These are phyloP conservation scores for Philereme transversata DNA, from an alignment of 2,888 invertebrate genomes.

Conservation along the genomic window DNA sequence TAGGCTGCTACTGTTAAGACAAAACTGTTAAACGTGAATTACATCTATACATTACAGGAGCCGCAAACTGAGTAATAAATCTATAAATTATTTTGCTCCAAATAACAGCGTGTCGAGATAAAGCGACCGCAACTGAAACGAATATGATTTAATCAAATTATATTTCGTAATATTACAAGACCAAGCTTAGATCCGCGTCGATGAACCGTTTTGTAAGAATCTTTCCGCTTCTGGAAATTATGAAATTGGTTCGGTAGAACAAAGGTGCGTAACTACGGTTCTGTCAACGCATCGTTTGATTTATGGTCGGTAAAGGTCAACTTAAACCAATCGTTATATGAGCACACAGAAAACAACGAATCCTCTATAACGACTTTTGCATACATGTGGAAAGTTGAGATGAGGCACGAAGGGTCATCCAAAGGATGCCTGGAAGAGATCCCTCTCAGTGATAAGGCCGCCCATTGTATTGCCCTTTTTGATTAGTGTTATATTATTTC, in stretches of 20 bases:
- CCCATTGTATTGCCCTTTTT: too few relatives aligned
- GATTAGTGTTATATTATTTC: too few relatives aligned
- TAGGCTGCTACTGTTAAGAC: background rate
- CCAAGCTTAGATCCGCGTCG: slow-evolving; percentile 39
- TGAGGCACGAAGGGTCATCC: too few relatives aligned
- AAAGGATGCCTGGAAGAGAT: too few relatives aligned
- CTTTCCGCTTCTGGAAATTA: slow-evolving; percentile 42
- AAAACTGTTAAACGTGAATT: background rate
- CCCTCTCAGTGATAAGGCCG: too few relatives aligned
- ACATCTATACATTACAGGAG: background rate
- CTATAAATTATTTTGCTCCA: slow-evolving; percentile 39
- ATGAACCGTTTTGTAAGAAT: slow-evolving; percentile 52
- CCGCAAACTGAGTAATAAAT: slow-evolving; percentile 25
- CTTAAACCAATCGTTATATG: slow-evolving; percentile 10
- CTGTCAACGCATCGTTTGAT: slow-evolving; percentile 22
- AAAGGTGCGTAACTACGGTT: slow-evolving; percentile 22
- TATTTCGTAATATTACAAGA: slow-evolving; percentile 50
- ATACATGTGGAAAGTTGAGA: background rate
- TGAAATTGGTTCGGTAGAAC: slow-evolving; percentile 33
- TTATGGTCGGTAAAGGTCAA: slow-evolving; percentile 8
- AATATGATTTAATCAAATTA: slow-evolving; percentile 54
- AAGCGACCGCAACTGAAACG: slow-evolving; percentile 50
- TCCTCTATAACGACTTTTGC: background rate
- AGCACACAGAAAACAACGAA: background rate
- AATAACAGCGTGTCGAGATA: slow-evolving; percentile 41